Percentiles rank a stretch among this genome's conserved stretches.
Conservation (phyloP, 1,140 invertebrate genomes). For the Phocides pigmalion region DNA sequence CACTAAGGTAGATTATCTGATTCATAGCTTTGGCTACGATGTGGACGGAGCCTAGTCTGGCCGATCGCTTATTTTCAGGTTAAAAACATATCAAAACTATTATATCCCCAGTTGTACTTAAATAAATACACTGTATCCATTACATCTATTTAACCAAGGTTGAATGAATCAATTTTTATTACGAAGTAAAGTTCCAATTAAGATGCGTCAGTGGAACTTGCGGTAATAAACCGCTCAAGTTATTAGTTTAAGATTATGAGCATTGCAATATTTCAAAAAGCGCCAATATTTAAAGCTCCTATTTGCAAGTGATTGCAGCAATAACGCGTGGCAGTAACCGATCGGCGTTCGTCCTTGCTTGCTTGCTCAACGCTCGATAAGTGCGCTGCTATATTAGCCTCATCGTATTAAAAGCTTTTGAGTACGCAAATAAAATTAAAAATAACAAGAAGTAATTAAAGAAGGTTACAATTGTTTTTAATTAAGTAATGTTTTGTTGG, state of each 20-base stretch:
- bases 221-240: background rate
- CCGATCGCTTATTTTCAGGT: conserved; percentile 14
- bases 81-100: conserved; percentile 2
- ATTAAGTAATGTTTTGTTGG: conserved; percentile 43
- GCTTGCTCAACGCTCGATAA: conserved; percentile 70
- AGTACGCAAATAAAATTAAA: conserved; percentile 45
- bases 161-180: conserved; percentile 13
- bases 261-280: conserved; percentile 23
- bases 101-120: background rate
- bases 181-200: conserved; percentile 40
- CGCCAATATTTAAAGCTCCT: conserved; percentile 41
- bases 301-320: conserved; percentile 55
- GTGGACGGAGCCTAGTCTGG: conserved; percentile 18
- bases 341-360: conserved; percentile 67
- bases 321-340: conserved; percentile 43
- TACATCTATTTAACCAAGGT: conserved; percentile 1
- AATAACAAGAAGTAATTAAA: conserved; percentile 63
- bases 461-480: conserved; percentile 54
- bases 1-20: conserved; percentile 66
- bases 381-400: conserved; percentile 61
- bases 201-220: conserved; percentile 7
- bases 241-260: conserved; percentile 1
- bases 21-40: conserved; percentile 54
- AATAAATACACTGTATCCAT: background rate
- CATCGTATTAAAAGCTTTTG: conserved; percentile 72